Base-by-base conservation (phyloP, 2,888 invertebrate species). In the Acleris emargana region DNA sequence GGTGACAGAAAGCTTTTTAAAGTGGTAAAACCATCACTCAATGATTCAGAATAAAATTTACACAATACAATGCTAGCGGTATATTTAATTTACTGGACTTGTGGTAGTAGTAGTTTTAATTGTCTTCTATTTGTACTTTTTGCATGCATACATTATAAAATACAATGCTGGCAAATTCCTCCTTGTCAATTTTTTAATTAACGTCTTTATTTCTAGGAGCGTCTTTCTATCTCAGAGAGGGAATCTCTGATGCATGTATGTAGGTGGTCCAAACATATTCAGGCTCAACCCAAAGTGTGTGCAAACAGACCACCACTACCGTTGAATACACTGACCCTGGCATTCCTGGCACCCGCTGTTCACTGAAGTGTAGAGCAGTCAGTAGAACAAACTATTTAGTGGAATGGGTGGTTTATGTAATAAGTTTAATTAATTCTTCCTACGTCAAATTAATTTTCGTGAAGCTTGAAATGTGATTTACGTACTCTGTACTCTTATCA, bases 181-280 rank as follows among this genome's bases (percentile, higher is more conserved):
- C 9, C 3, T 2, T 47, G 47, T 7, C 9, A 17, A 47, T 18
- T 17, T 47, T 47, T 2, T 7, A 9, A 47, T 51, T 51, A 16
- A 50, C 43, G 4, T 66, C 22, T 54, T 70, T 77, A 72, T 70
- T 94, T 94, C 71, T 86, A 96, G 96, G 94, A 93, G 75, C 92
- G 93, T 18, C 87, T 96, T 16, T 92, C 93, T 11, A 88, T 94
- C 25, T 84, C 93, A 67, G 96, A 96, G 59, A 95, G 95, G 75
- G 96, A 96, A 75, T 94, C 94, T 59, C 93, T 94, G 68, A 77
- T 96, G 25, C 94, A 96, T 79, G 82, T 97, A 0, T 96, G 96
- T 50, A 92, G 97, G 73, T 97, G 97, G 97, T 96, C 94, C 72
- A 95, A 95, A 80, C 95, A 96, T 77, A 85, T 97, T 66, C 96